Evolutionary conservation across 2,797 vertebrate genomes (phyloP), one percentile per base, ranked within the genome.

Genomic region (Sphaeramia orbicularis): DNA sequence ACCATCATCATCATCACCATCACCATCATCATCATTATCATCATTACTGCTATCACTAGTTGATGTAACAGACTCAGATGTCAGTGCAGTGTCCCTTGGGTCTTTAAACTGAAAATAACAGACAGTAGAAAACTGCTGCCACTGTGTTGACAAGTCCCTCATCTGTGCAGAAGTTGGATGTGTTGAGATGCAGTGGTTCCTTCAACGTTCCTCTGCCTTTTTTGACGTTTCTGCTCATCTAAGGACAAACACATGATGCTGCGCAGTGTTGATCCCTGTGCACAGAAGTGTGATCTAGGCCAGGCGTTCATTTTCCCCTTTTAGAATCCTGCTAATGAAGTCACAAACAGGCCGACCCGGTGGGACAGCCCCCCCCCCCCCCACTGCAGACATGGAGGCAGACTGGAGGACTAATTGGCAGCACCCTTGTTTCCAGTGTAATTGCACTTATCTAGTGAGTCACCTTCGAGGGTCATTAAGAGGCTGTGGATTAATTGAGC

Each of bases 401-500:
- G 88, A 83, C 90, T 90, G 80, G 82, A 90, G 88, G 90, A 92
- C 90, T 93, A 94, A 94, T 93, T 94, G 93, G 93, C 89, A 89
- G 91, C 90, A 93, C 91, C 91, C 89, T 88, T 92, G 93, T 93
- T 94, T 93, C 91, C 86, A 88, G 86, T 92, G 88, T 93, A 93
- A 93, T 93, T 93, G 94, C 90, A 90, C 91, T 94, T 94, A 93
- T 94, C 93, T 91, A 73, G 85, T 56, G 82, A 94, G 93, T 94
- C 94, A 93, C 93, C 93, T 94, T 94, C 89, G 90, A 93, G 93
- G 93, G 92, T 94, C 93, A 93, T 94, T 93, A 92, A 86, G 89
- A 90, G 86, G 80, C 88, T 83, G 62, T 73, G 91, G 93, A 94
- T 94, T 94, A 94, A 94, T 93, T 93, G 93, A 91, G 91, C 93